A percentile compares a stretch with the other conserved stretches of the same genome.
Evolutionary conservation across 2,888 invertebrate species (phyloP).

Genomic region (Drosophila subquinaria): DNA sequence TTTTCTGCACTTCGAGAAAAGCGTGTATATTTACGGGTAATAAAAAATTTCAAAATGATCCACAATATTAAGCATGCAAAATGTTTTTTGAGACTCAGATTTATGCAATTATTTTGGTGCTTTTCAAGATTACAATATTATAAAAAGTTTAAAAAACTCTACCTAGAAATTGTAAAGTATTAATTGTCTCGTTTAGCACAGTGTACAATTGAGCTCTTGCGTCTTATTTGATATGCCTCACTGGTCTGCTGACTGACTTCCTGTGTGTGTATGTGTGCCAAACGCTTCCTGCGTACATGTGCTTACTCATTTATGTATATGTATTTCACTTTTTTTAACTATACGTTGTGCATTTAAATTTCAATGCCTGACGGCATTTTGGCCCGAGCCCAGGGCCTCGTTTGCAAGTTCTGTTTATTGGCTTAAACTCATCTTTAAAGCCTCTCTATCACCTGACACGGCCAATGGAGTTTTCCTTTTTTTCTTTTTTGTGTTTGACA

Average conservation of each 20-base stretch:
- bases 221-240: conserved; percentile 34
- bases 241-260: conserved; percentile 56
- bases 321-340: conserved; percentile 46
- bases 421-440: conserved; percentile 38
- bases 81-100: no score
- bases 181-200: conserved; percentile 4
- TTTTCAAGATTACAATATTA: neutral
- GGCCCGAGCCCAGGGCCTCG: conserved; percentile 16
- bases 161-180: neutral
- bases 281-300: conserved; percentile 57
- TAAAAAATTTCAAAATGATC: neutral
- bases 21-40: neutral
- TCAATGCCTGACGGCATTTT: conserved; percentile 64
- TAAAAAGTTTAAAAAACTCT: neutral
- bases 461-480: conserved; percentile 9
- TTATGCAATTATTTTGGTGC: no score
- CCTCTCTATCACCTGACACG: conserved; percentile 39
- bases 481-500: conserved; percentile 25
- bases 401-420: conserved; percentile 36
- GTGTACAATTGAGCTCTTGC: conserved; percentile 26
- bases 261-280: conserved; percentile 56
- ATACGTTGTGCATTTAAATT: conserved; percentile 80
- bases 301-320: conserved; percentile 61
- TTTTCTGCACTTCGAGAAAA: conserved; percentile 37
- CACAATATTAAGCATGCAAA: no score